These are phyloP conservation scores for Thunnus albacares DNA, from an alignment of 2,797 vertebrate species.

Conservation along the genomic window DNA sequence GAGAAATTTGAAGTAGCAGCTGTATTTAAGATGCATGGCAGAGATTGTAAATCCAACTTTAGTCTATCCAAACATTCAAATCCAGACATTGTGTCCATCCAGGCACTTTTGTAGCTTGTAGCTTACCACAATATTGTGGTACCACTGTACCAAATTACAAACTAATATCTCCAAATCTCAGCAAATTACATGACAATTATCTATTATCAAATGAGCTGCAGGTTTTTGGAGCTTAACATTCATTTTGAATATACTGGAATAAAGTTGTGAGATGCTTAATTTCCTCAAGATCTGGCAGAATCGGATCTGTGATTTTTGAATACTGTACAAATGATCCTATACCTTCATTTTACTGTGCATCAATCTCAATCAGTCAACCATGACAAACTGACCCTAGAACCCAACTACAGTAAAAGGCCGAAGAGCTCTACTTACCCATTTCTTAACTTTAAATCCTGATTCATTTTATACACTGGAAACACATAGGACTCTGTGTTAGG, in stretches of 20 bases:
- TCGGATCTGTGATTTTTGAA: not conserved
- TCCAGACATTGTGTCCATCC: constrained; percentile 2
- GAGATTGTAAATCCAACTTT: constrained; percentile 3
- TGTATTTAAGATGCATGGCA: not conserved
- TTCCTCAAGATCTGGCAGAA: not conserved
- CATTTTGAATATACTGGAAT: constrained; percentile 15
- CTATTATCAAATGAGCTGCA: not conserved
- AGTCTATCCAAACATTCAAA: not conserved
- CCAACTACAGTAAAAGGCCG: not conserved
- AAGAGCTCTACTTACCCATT: not conserved
- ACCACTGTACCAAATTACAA: not conserved
- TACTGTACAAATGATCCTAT: not conserved
- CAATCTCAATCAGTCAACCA: constrained; percentile 10
- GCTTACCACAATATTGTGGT: constrained; percentile 1
- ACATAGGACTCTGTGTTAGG: constrained; percentile 4
- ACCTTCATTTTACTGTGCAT: not conserved
- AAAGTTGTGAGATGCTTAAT: constrained; percentile 15
- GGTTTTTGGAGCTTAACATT: not conserved
- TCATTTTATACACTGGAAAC: not conserved
- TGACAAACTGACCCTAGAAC: not conserved
- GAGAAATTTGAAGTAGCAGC: not conserved
- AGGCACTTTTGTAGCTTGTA: constrained; percentile 2
- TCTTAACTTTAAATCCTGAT: constrained; percentile 9
- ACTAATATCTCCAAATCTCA: constrained; percentile 5
- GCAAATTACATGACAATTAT: not conserved